These are phyloP conservation scores for Drosophila robusta DNA, from an alignment of 2,888 invertebrate genomes.

Conservation along the genomic window DNA sequence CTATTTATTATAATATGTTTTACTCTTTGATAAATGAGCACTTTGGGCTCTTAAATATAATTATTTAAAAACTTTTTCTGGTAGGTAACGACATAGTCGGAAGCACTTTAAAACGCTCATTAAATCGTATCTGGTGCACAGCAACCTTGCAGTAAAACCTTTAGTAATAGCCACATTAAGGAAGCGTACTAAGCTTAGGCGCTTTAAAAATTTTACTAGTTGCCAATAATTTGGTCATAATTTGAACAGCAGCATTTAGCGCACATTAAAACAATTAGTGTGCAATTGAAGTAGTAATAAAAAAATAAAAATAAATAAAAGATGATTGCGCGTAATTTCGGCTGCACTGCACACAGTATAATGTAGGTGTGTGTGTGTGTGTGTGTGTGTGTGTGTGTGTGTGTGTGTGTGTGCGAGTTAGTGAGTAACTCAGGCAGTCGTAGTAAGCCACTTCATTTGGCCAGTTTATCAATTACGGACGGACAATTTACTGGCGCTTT, in stretches of 20 bases:
- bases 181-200: conserved; percentile 2
- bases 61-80: background rate
- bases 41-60: background rate
- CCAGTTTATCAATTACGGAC: conserved; percentile 74
- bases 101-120: background rate
- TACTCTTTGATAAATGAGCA: no score
- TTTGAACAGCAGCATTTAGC: conserved; percentile 43
- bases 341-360: conserved; percentile 18
- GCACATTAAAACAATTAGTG: conserved; percentile 62
- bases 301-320: conserved; percentile 34
- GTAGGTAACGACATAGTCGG: background rate
- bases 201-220: conserved; percentile 11
- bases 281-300: conserved; percentile 54
- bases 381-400: background rate
- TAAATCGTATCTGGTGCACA: no score
- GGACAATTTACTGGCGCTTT: conserved; percentile 56
- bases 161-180: background rate
- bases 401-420: background rate
- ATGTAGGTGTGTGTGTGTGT: background rate
- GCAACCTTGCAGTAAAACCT: conserved; percentile 5
- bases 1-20: background rate
- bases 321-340: conserved; percentile 27
- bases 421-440: conserved; percentile 21
- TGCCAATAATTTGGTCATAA: conserved; percentile 29
- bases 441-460: conserved; percentile 56